Evolutionary conservation across 1,140 invertebrate species (phyloP).

Genomic region (Fopius arisanus): DNA sequence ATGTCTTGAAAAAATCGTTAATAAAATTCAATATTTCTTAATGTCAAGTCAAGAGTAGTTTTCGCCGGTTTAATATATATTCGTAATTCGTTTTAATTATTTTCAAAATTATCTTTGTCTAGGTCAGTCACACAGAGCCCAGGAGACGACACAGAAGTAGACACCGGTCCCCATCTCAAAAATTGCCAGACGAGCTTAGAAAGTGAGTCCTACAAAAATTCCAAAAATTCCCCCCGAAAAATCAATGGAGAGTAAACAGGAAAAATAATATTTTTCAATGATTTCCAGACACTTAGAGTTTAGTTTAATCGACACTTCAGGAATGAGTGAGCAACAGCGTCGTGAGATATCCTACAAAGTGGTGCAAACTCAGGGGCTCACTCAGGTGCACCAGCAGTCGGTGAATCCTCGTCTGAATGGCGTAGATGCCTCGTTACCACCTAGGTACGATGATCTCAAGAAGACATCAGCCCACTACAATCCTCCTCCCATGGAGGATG

Average conservation of each 20-base stretch:
- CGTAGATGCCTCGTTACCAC: constrained; percentile 48
- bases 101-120: too few species aligned
- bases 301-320: constrained; percentile 85
- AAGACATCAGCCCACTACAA: constrained; percentile 58
- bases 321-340: constrained; percentile 88
- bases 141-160: constrained; percentile 60
- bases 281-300: constrained; percentile 81
- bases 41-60: too few species aligned
- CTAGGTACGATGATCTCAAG: constrained; percentile 67
- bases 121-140: constrained; percentile 62
- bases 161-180: constrained; percentile 61
- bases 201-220: constrained; percentile 47
- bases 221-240: not conserved
- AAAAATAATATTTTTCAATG: not conserved
- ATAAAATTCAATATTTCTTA: too few species aligned
- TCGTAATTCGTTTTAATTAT: too few species aligned
- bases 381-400: constrained; percentile 51
- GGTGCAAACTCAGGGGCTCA: constrained; percentile 69
- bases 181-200: constrained; percentile 60
- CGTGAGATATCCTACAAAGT: constrained; percentile 93
- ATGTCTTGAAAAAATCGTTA: too few species aligned
- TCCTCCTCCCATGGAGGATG: constrained; percentile 62
- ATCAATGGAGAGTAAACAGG: not conserved
- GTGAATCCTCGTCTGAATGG: constrained; percentile 58
- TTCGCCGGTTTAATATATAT: too few species aligned